phyloP scores from a whole-genome alignment of 1,140 invertebrate genomes.

The Pachyrhynchus sulphureomaculatus region DNA sequence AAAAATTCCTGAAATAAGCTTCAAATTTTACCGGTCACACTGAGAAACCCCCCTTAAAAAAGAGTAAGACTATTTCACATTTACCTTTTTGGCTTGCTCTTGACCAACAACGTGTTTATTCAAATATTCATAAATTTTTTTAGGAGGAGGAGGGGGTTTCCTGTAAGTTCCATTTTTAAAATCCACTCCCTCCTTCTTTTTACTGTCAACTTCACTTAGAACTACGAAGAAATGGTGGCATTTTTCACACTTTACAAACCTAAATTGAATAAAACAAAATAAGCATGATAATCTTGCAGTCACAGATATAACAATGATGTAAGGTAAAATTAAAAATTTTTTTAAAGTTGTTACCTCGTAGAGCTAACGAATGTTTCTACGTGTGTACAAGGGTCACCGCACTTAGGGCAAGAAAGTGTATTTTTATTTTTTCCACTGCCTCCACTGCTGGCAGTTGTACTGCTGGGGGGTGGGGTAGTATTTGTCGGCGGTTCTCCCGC shows the following conservation, averaged over 20 bases:
- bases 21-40: too few relatives aligned
- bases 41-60: too few relatives aligned
- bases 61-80: too few relatives aligned
- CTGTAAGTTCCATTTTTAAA: constrained; percentile 65
- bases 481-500: constrained; percentile 42
- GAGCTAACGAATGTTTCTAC: constrained; percentile 97
- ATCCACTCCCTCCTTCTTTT: constrained; percentile 79
- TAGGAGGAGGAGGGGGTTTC: constrained; percentile 88
- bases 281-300: not conserved
- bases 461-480: constrained; percentile 30
- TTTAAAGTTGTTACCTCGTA: constrained; percentile 59
- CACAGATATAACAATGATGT: not conserved
- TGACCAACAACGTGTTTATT: constrained; percentile 98
- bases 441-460: constrained; percentile 32
- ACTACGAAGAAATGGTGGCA: constrained; percentile 99
- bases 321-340: too few relatives aligned
- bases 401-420: constrained; percentile 86
- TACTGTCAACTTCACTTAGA: constrained; percentile 86
- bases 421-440: constrained; percentile 58
- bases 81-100: constrained; percentile 89
- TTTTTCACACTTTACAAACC: constrained; percentile 97
- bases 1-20: too few relatives aligned
- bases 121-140: constrained; percentile 95
- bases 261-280: not conserved
- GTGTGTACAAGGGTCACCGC: constrained; percentile 93